Conservation (phyloP, 2,797 vertebrate genomes). For the Enteromius paludinosus region DNA sequence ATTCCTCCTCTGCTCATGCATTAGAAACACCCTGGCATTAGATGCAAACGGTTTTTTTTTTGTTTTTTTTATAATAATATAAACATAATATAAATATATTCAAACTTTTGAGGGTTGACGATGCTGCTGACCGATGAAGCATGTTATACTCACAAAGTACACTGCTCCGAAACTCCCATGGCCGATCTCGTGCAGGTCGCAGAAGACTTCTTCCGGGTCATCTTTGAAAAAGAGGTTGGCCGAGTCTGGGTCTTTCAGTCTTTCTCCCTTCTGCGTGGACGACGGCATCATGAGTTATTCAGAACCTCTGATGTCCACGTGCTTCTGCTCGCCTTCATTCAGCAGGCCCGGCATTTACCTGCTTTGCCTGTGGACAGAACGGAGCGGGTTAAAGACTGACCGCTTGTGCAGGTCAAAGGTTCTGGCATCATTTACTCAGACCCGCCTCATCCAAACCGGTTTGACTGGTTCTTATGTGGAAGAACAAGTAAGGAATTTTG, state of each 20-base stretch:
- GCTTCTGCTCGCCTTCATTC: constrained; percentile 80
- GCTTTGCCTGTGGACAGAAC: constrained; percentile 76
- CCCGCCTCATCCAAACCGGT: not conserved
- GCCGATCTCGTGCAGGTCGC: constrained; percentile 96
- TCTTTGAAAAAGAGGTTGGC: constrained; percentile 95
- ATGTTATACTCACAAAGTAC: constrained; percentile 90
- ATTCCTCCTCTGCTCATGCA: too few relatives aligned
- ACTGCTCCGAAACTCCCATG: constrained; percentile 99
- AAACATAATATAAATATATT: too few relatives aligned
- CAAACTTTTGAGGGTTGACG: too few relatives aligned
- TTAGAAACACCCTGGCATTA: too few relatives aligned
- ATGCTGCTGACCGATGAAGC: too few relatives aligned
- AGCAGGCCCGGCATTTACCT: constrained; percentile 78
- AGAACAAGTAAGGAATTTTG: not conserved
- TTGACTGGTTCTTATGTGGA: not conserved
- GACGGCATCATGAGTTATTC: constrained; percentile 77
- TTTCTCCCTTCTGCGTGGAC: constrained; percentile 92
- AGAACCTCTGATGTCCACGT: constrained; percentile 74
- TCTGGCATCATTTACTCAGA: not conserved
- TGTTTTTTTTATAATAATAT: too few relatives aligned
- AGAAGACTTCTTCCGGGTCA: constrained; percentile 96
- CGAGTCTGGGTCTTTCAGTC: constrained; percentile 89
- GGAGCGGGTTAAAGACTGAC: not conserved
- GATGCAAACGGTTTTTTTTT: too few relatives aligned
- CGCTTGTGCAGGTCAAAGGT: not conserved